Percentiles rank a stretch among this genome's conserved stretches.
Evolutionary conservation across 2,797 vertebrate species (phyloP).

Genomic region (Austrolebias charrua): DNA sequence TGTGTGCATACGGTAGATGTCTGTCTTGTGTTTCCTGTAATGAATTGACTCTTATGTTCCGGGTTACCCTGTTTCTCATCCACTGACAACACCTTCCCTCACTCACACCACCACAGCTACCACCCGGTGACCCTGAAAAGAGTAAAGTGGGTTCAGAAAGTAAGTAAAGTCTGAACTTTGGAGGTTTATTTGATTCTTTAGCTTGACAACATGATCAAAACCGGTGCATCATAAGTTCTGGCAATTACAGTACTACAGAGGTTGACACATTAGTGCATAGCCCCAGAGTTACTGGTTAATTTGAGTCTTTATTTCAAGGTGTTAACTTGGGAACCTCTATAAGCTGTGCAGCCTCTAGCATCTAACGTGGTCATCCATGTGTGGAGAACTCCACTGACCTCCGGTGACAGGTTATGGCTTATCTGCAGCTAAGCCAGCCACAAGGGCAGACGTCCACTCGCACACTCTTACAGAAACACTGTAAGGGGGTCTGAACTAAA

Average conservation of each 20-base stretch:
- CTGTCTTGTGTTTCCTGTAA: not conserved
- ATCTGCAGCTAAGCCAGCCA: constrained; percentile 50
- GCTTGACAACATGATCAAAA: constrained; percentile 38
- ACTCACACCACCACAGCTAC: not conserved
- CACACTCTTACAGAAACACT: constrained; percentile 20
- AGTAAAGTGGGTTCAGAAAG: not conserved
- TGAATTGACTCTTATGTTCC: no score
- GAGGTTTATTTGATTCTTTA: constrained; percentile 15
- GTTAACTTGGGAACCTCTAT: constrained; percentile 69
- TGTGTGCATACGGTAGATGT: not conserved
- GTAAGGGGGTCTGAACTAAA: constrained; percentile 15
- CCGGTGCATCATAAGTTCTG: constrained; percentile 39
- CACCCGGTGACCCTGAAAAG: not conserved
- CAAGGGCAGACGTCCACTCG: constrained; percentile 25
- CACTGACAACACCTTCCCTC: no score
- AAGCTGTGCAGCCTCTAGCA: constrained; percentile 64
- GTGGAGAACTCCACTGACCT: constrained; percentile 50
- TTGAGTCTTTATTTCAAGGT: constrained; percentile 63
- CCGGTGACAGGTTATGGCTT: constrained; percentile 52
- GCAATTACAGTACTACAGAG: constrained; percentile 54
- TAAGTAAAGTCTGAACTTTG: not conserved
- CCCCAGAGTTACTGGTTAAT: constrained; percentile 44
- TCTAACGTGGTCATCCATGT: constrained; percentile 49
- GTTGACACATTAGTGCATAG: constrained; percentile 57
- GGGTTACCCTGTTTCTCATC: no score